Conservation (phyloP, 2,797 vertebrate genomes). For the Cygnus olor region DNA sequence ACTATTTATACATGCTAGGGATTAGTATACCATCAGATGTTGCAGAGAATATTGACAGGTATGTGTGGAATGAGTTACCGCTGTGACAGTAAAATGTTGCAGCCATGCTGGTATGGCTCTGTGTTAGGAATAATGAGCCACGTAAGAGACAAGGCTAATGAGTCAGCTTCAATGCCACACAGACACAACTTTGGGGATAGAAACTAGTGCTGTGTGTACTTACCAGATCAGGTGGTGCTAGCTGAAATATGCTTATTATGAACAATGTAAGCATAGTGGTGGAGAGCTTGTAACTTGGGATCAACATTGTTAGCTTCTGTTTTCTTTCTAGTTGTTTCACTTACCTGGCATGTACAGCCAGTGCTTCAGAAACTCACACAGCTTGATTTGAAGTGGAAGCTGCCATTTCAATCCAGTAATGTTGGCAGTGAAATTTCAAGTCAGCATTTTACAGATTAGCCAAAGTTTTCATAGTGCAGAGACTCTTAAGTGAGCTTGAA, state of each 20-base stretch:
- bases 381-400: neutral
- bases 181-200: neutral
- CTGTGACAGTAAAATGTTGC: neutral
- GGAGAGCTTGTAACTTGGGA: neutral
- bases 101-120: neutral
- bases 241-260: neutral
- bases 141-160: neutral
- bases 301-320: neutral
- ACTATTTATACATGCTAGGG: neutral
- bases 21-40: neutral
- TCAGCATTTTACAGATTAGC: neutral
- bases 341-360: fast-evolving
- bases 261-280: neutral
- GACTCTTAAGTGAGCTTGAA: neutral
- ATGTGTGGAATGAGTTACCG: neutral
- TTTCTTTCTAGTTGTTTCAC: neutral
- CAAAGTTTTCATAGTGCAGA: neutral
- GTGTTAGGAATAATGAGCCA: neutral
- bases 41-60: neutral
- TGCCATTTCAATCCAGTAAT: neutral
- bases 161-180: neutral
- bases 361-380: neutral
- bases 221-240: neutral
- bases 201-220: neutral
- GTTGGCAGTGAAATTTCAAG: neutral